Base-by-base conservation (phyloP, 2,797 vertebrate genomes). In the Pantherophis alleghaniensis region DNA sequence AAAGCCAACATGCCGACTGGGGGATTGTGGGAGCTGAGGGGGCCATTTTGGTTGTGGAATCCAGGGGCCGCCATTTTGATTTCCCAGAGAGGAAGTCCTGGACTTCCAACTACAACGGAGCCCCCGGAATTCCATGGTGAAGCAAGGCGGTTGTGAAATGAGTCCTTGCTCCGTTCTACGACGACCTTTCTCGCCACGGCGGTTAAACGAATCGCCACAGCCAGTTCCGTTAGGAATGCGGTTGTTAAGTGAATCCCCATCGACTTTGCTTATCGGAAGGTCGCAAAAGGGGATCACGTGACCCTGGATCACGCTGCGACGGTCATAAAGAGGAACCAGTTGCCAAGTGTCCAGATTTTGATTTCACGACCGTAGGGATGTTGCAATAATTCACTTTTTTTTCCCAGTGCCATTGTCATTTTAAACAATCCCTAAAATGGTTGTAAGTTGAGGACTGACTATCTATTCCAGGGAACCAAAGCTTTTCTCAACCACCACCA, bases 281-380 rank as follows among this genome's bases (percentile, higher is more conserved):
- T 60, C 59, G 6, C 20, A 22, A 22, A 22, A 60, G 20, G 20
- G 59, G 2, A 60, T 2, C 20, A 2, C 20, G 2, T 24, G 7
- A 22, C 22, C 7, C 59, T 20, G 7, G 61, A 28, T 7, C 26
- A 13, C 26, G 0, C 11, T 5, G 61, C 26, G 0, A 66, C 28
- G 0, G 28, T 66, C 63, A 2, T 66, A n/a, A 66, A 6, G 1
- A 66, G 2, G 13, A 16, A 2, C 2, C 13, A 0, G 63, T 5
- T 28, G 26, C 11, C 61, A 14, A n/a, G 12, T 0, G 2, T n/a
- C 63, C 13, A 5, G 14, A n/a, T n/a, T n/a, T 66, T 14, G 63
- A 28, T 66, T 5, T 14, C 4, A n/a, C 5, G 2, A 14, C 63
- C 12, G 0, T 5, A 5, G 5, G 12, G 5, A n/a, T 28, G 61